phyloP scores from a whole-genome alignment of 2,113 vertebrate species.

The Eurypyga helias region DNA sequence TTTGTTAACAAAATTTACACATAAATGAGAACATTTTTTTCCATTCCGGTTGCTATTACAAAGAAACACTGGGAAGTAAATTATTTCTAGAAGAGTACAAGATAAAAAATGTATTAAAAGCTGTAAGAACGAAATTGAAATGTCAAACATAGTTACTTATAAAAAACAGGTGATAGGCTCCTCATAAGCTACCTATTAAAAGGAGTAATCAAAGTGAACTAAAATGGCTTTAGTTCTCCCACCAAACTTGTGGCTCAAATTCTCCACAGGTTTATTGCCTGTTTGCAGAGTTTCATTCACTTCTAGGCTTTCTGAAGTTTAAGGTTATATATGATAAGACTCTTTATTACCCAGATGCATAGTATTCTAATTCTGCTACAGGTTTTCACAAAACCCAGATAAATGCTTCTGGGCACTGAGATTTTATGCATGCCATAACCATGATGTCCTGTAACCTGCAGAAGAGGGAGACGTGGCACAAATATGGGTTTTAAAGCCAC shows the following conservation, averaged over 20 bases:
- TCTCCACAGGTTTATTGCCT: not conserved
- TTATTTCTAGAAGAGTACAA: slow-evolving; percentile 76
- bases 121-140: slow-evolving; percentile 80
- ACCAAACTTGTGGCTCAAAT: not conserved
- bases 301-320: not conserved
- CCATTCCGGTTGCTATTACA: slow-evolving; percentile 72
- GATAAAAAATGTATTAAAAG: slow-evolving; percentile 81
- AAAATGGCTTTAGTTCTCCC: slow-evolving; percentile 14
- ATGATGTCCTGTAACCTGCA: not conserved
- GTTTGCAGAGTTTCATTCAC: not conserved
- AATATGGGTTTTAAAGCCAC: not conserved
- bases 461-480: not conserved
- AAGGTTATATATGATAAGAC: not conserved
- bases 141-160: slow-evolving; percentile 79
- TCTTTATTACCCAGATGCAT: not conserved
- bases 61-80: slow-evolving; percentile 76
- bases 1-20: slow-evolving; percentile 81
- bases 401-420: not conserved
- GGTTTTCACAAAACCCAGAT: not conserved
- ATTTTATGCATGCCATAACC: not conserved
- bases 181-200: slow-evolving; percentile 35
- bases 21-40: slow-evolving; percentile 78
- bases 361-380: not conserved
- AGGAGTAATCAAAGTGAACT: slow-evolving; percentile 64
- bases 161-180: slow-evolving; percentile 61